Evolutionary conservation across 2,113 vertebrate species (phyloP).

Genomic region (Sula dactylatra): DNA sequence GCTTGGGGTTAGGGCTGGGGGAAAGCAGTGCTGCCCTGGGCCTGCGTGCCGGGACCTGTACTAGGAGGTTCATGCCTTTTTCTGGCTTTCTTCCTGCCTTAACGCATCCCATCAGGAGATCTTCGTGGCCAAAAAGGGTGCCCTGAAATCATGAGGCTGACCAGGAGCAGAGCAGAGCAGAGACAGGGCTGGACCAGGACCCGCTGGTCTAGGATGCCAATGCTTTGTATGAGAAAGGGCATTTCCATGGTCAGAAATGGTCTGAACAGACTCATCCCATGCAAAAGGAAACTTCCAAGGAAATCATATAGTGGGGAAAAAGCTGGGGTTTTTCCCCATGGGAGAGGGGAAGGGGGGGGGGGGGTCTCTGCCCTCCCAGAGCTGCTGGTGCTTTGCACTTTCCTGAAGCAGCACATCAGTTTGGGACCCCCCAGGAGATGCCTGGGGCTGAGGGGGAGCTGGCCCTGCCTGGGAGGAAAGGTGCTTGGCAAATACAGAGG

Average conservation of each 20-base stretch:
- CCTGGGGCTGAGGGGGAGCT: not conserved
- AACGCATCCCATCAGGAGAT: not conserved
- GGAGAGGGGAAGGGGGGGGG: no score
- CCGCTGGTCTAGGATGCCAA: not conserved
- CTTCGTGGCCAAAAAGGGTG: not conserved
- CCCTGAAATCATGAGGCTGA: not conserved
- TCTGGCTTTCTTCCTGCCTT: not conserved
- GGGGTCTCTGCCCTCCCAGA: not conserved
- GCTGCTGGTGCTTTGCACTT: not conserved
- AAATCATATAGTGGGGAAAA: not conserved
- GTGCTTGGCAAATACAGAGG: not conserved
- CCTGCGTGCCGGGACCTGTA: fast-evolving
- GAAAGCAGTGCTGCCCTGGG: not conserved
- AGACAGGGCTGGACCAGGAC: not conserved
- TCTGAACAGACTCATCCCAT: not conserved
- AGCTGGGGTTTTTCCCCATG: not conserved
- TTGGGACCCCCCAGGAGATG: not conserved
- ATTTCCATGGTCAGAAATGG: not conserved
- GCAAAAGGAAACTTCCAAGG: not conserved
- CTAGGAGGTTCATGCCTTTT: not conserved
- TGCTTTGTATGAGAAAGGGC: not conserved
- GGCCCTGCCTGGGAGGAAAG: not conserved
- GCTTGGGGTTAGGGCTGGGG: not conserved
- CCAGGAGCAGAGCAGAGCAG: not conserved
- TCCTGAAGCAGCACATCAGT: not conserved